phyloP scores from a whole-genome alignment of 2,797 vertebrate genomes.

The Miichthys miiuy region DNA sequence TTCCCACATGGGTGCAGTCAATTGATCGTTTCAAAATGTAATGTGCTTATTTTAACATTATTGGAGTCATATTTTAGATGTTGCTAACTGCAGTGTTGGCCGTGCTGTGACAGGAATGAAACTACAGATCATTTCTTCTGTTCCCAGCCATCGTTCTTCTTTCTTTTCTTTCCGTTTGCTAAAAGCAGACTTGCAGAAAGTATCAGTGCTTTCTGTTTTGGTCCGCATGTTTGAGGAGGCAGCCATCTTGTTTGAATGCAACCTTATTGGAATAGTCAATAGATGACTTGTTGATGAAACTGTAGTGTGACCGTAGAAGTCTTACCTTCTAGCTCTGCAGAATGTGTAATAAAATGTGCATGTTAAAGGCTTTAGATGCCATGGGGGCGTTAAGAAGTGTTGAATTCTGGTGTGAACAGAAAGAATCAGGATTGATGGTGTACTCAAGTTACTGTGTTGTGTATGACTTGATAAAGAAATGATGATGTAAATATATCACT shows the following conservation, averaged over 20 bases:
- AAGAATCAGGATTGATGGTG: constrained; percentile 32
- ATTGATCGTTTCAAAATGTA: neutral
- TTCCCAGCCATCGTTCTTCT: neutral
- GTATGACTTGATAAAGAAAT: constrained; percentile 5
- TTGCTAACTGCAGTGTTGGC: neutral
- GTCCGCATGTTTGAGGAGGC: neutral
- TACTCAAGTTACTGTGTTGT: constrained; percentile 14
- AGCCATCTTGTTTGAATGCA: neutral
- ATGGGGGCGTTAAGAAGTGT: constrained; percentile 44
- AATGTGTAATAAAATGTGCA: neutral
- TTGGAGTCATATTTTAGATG: neutral
- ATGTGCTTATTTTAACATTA: neutral
- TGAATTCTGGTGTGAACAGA: constrained; percentile 22
- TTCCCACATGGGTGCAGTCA: too few relatives aligned
- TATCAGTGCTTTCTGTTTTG: neutral
- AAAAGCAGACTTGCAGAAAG: neutral
- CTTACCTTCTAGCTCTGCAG: neutral
- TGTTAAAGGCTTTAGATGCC: neutral
- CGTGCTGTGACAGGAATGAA: neutral
- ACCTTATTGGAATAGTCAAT: neutral
- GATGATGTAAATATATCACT: neutral
- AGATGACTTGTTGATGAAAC: neutral
- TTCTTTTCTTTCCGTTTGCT: neutral
- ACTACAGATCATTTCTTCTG: neutral
- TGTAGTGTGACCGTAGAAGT: neutral